Evolutionary conservation across 2,797 vertebrate species (phyloP).

Genomic region (Chelon auratus): DNA sequence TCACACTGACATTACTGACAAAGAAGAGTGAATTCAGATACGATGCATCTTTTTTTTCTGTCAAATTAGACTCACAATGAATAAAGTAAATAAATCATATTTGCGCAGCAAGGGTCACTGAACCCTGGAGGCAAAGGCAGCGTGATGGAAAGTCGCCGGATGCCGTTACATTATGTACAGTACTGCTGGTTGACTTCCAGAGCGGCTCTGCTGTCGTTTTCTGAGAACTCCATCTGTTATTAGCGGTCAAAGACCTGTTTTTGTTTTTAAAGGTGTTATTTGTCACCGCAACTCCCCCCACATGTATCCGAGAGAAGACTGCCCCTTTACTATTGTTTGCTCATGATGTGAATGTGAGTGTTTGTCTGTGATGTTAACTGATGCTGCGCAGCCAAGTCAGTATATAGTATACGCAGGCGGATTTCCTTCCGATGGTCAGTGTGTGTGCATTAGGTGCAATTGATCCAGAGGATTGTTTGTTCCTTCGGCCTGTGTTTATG

Average conservation of each 20-base stretch:
- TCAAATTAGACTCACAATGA: no score
- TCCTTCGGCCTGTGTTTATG: conserved; percentile 47
- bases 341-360: neutral
- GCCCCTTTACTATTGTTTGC: conserved; percentile 48
- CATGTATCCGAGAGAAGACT: conserved; percentile 27
- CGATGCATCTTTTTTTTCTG: no score
- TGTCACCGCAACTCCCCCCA: neutral
- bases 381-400: neutral
- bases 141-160: conserved; percentile 19
- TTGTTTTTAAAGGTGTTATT: conserved; percentile 42
- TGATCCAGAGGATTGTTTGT: conserved; percentile 34
- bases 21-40: no score
- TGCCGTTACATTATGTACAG: conserved; percentile 24
- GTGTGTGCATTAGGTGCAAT: neutral
- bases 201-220: conserved; percentile 23
- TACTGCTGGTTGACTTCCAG: conserved; percentile 17
- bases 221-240: conserved; percentile 21
- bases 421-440: conserved; percentile 17
- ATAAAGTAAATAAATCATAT: conserved; percentile 21
- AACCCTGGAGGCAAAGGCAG: conserved; percentile 41
- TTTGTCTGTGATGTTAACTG: neutral
- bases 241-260: conserved; percentile 33
- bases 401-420: neutral
- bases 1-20: no score
- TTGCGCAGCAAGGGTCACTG: conserved; percentile 27